A percentile compares a stretch with the other conserved stretches of the same genome.
Conservation (phyloP, 2,888 invertebrate species). For the Sisyra nigra region DNA sequence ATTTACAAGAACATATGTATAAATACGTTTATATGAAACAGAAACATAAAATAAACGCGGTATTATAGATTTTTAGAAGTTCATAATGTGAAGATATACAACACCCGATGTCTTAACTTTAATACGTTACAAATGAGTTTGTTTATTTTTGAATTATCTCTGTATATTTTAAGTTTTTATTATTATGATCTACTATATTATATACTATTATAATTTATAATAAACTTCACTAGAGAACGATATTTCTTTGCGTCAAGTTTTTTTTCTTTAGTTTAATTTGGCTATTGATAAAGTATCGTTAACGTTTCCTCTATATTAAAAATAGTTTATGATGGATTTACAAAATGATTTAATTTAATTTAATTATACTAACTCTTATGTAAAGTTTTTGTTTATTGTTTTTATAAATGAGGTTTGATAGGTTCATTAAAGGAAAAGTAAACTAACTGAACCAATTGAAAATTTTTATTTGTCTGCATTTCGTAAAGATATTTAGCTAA, state of each 20-base stretch:
- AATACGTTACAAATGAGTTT: conserved; percentile 12
- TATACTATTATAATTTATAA: no score
- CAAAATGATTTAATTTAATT: no score
- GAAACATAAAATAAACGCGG: conserved; percentile 18
- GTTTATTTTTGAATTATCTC: conserved; percentile 11
- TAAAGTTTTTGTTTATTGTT: no score
- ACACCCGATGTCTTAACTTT: conserved; percentile 8
- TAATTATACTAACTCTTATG: no score
- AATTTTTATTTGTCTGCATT: not conserved
- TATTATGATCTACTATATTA: not conserved
- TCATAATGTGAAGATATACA: no score
- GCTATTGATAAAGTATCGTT: no score
- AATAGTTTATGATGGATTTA: no score
- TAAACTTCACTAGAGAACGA: no score
- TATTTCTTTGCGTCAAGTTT: no score
- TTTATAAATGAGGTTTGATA: no score
- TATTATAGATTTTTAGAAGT: conserved; percentile 5
- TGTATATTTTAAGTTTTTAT: conserved; percentile 7
- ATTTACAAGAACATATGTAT: conserved; percentile 1
- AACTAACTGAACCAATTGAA: not conserved
- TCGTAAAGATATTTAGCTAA: not conserved
- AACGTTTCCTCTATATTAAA: no score
- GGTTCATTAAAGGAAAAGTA: not conserved
- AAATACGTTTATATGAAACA: conserved; percentile 16
- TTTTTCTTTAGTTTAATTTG: no score